Base-by-base conservation (phyloP, 2,888 invertebrate genomes). In the Anthrax anthrax region DNA sequence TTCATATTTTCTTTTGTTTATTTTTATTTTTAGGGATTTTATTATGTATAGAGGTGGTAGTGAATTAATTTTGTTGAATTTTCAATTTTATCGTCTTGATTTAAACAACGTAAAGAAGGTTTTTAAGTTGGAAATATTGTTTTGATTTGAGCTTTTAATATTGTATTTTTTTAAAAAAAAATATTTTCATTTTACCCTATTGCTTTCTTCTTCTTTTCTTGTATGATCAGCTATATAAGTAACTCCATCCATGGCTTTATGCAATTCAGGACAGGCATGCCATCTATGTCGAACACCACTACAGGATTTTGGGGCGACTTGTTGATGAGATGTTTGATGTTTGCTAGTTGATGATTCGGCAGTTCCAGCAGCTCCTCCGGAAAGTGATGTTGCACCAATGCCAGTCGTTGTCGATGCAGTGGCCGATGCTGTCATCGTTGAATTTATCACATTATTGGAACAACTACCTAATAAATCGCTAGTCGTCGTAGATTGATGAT, bases 171-270 rank as follows among this genome's bases (percentile, higher is more conserved):
- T 23, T 23, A 6, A 32, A 32, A 12, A 29, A 32, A 12, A 12
- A 12, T 3, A 32, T 32, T 32, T 12, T 1, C 5, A 34, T 6
- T 75, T 72, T 65, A 90, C 90, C 76, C 86, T 78, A 46, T 87
- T 88, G 49, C 89, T 87, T 65, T 91, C 90, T 69, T 91, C 89
- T 69, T 90, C 90, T 61, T 88, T 80, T 60, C 86, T 81, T 47
- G 89, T 90, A 68, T 91, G 90, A 69, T 91, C 90, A 43, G 91
- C 91, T 60, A 91, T 91, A 66, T 88, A 91, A 60, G 84, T 79
- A 55, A 91, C 88, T 54, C 90, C 90, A 65, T 90, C 89, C 67
- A 90, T 89, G 58, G 91, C 91, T 69, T 89, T 89, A 70, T 87
- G 85, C 55, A 91, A 77, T 70, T 91, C 91, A 38, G 90, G 89